Conservation (phyloP, 2,113 vertebrate genomes). For the Psammodynastes pulverulentus region DNA sequence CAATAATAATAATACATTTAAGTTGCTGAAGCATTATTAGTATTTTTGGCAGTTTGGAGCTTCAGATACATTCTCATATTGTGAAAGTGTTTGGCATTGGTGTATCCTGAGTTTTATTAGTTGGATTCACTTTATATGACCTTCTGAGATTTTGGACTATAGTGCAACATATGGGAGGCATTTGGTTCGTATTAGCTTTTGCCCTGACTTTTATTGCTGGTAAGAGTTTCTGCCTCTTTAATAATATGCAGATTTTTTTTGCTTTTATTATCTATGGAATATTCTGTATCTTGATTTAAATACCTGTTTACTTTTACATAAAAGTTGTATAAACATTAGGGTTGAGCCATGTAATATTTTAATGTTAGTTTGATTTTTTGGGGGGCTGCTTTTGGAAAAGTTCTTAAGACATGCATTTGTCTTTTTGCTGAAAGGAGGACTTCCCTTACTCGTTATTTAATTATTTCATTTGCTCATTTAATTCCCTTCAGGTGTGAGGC, state of each 20-base stretch:
- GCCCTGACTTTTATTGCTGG: constrained; percentile 40
- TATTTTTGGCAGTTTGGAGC: constrained; percentile 6
- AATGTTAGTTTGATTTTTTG: neutral
- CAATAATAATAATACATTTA: neutral
- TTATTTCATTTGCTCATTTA: neutral
- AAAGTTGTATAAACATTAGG: neutral
- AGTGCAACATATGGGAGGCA: constrained; percentile 43
- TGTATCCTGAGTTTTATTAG: constrained; percentile 37
- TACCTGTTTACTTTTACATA: constrained; percentile 18
- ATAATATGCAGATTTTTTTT: constrained; percentile 38
- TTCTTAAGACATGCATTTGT: neutral
- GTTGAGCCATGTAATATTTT: neutral
- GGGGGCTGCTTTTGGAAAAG: neutral
- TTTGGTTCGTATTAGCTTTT: constrained; percentile 55
- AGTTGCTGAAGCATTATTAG: neutral
- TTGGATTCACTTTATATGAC: constrained; percentile 40
- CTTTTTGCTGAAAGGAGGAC: neutral
- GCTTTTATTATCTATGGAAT: constrained; percentile 43
- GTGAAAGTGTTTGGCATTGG: constrained; percentile 41
- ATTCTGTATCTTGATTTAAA: constrained; percentile 44
- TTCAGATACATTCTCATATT: constrained; percentile 37
- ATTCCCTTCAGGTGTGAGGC: neutral
- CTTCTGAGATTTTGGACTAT: constrained; percentile 24
- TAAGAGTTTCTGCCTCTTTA: constrained; percentile 49
- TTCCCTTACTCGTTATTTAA: neutral